phyloP scores from a whole-genome alignment of 2,888 invertebrate genomes.

The Papilio demoleus region DNA sequence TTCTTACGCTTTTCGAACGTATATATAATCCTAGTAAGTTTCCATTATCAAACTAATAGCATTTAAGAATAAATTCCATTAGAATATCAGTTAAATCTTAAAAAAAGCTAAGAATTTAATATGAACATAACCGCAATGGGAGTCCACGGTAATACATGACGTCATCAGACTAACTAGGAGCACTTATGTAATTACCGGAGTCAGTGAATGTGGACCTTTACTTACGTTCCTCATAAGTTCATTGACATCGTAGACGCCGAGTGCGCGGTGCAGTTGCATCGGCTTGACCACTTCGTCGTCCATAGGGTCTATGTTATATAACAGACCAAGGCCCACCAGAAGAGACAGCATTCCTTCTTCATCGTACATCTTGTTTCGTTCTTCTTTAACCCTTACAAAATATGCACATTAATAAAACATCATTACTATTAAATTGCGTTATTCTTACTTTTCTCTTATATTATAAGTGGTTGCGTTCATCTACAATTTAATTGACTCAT shows the following conservation, averaged over 20 bases:
- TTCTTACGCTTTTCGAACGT: too few relatives aligned
- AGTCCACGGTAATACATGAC: background rate
- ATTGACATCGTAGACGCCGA: constrained; percentile 73
- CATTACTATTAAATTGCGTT: too few relatives aligned
- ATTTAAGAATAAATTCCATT: too few relatives aligned
- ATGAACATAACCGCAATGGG: too few relatives aligned
- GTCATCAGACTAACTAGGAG: background rate
- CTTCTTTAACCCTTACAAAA: constrained; percentile 61
- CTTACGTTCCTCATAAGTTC: constrained; percentile 68
- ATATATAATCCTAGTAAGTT: too few relatives aligned
- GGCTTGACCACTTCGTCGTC: constrained; percentile 56
- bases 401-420: too few relatives aligned
- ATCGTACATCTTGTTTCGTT: constrained; percentile 67
- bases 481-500: too few relatives aligned
- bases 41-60: too few relatives aligned
- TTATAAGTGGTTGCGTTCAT: too few relatives aligned
- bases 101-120: background rate
- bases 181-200: constrained; percentile 23
- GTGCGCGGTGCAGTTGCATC: constrained; percentile 62
- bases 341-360: constrained; percentile 66
- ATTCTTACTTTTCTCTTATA: too few relatives aligned
- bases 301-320: constrained; percentile 65
- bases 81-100: too few relatives aligned
- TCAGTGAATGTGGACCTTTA: constrained; percentile 31
- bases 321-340: constrained; percentile 66